Evolutionary conservation across 2,888 invertebrate species (phyloP), one percentile per base, ranked within the genome.

Genomic region (Rhingia campestris): DNA sequence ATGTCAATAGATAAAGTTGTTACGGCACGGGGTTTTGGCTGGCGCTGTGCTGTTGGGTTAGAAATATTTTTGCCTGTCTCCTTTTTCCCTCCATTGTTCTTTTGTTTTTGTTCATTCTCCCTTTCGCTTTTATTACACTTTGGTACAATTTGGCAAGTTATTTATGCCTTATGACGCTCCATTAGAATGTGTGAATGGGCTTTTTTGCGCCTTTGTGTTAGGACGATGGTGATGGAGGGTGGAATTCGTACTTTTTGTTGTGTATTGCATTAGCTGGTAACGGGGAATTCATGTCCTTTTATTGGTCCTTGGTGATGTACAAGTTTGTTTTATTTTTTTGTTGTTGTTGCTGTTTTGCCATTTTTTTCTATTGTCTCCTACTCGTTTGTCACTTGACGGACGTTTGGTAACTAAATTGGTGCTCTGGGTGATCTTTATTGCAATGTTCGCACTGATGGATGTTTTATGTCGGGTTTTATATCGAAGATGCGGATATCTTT

Each of bases 1-100:
- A 79, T 82, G 82, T 82, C 82, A 82, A 82, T 82, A 82, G 82
- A 82, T 82, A 79, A 22, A 82, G 79, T 82, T 79, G 82, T 74
- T 79, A 82, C 58, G 69, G 79, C 79, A 22, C 2, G 22, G 22
- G 22, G 2, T 22, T 64, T 58, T 69, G 63, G 67, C 79, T 79
- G 73, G 63, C 69, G 51, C 43, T 56, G 53, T 43, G 12, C 32
- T 12, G 33, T 6, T 58, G 7, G 56, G 9, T 7, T 14, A 70
- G 43, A 56, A 22, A 22, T 4, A 53, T 66, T 59, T 51, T 32
- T 59, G 69, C 58, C 54, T 49, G 59, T 54, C 56, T 6, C 63
- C 54, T 32, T 63, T 67, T 30, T 79, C 56, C 70, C 70, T 45
- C 66, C 51, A 37, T 51, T 77, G 47, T 70, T 47, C 53, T 77